phyloP scores from a whole-genome alignment of 2,797 vertebrate genomes.

The Limnodromus scolopaceus region DNA sequence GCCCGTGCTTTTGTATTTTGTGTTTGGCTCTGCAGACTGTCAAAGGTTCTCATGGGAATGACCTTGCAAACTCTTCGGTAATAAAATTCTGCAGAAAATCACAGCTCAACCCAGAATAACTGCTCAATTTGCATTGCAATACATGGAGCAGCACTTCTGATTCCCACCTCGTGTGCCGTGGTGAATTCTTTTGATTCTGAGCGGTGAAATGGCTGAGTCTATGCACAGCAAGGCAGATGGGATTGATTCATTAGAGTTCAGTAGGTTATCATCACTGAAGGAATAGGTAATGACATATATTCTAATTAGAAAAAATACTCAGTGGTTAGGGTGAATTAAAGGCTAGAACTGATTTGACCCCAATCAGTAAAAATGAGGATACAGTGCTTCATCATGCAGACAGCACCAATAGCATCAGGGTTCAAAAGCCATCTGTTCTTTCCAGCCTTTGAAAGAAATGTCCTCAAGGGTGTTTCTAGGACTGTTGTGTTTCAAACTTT shows the following conservation, averaged over 20 bases:
- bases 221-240: neutral
- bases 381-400: slow-evolving; percentile 28
- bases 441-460: neutral
- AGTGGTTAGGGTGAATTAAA: slow-evolving; percentile 20
- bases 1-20: neutral
- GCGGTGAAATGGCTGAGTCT: neutral
- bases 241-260: slow-evolving; percentile 44
- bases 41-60: neutral
- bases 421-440: slow-evolving; percentile 61
- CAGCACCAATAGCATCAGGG: neutral
- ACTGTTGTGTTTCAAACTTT: neutral
- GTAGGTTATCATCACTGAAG: slow-evolving; percentile 36
- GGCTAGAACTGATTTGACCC: slow-evolving; percentile 20
- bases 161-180: neutral
- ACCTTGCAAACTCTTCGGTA: neutral
- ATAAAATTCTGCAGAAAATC: neutral
- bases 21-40: neutral
- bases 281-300: slow-evolving; percentile 33
- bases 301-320: slow-evolving; percentile 48
- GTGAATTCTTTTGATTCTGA: neutral
- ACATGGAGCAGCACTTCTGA: neutral
- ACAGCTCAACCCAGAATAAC: neutral
- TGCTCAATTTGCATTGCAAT: neutral
- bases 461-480: slow-evolving; percentile 40
- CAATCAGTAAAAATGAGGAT: slow-evolving; percentile 30